phyloP scores from a whole-genome alignment of 2,888 invertebrate species.

The Synanthedon formicaeformis region DNA sequence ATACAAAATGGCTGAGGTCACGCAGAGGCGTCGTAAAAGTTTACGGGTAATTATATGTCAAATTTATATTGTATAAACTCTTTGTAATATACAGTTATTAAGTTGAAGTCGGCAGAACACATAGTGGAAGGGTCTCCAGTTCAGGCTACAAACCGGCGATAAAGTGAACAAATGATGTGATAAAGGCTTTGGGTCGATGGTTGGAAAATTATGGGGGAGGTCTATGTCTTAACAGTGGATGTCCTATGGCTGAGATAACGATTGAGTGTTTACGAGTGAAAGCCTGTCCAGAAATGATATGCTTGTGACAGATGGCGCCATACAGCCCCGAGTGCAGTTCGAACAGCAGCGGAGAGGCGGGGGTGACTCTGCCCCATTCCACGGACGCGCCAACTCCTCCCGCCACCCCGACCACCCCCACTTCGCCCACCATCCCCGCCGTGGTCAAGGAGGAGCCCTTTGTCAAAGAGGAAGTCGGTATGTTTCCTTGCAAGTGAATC shows the following conservation, averaged over 20 bases:
- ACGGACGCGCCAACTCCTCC: constrained; percentile 49
- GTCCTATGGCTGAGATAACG: too few relatives aligned
- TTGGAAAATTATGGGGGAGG: too few relatives aligned
- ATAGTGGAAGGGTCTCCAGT: too few relatives aligned
- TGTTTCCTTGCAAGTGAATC: neutral
- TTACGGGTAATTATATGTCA: constrained; percentile 40
- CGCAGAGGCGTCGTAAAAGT: constrained; percentile 61
- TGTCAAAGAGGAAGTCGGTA: constrained; percentile 34
- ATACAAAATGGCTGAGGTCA: constrained; percentile 66
- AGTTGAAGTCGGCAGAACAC: neutral
- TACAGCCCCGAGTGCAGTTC: constrained; percentile 72
- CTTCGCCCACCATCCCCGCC: constrained; percentile 10
- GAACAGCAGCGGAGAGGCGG: constrained; percentile 63
- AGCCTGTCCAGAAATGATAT: too few relatives aligned
- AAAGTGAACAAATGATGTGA: too few relatives aligned
- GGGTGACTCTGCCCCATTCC: constrained; percentile 16
- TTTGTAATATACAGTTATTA: neutral
- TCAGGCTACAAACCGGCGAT: too few relatives aligned
- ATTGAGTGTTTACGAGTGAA: too few relatives aligned
- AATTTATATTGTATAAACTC: too few relatives aligned
- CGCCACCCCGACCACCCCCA: constrained; percentile 35
- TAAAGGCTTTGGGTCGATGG: too few relatives aligned
- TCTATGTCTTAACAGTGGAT: too few relatives aligned
- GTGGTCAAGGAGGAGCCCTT: constrained; percentile 32
- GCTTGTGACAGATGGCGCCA: constrained; percentile 56